Base-by-base conservation (phyloP, 2,797 vertebrate genomes). In the Pipistrellus nathusii region DNA sequence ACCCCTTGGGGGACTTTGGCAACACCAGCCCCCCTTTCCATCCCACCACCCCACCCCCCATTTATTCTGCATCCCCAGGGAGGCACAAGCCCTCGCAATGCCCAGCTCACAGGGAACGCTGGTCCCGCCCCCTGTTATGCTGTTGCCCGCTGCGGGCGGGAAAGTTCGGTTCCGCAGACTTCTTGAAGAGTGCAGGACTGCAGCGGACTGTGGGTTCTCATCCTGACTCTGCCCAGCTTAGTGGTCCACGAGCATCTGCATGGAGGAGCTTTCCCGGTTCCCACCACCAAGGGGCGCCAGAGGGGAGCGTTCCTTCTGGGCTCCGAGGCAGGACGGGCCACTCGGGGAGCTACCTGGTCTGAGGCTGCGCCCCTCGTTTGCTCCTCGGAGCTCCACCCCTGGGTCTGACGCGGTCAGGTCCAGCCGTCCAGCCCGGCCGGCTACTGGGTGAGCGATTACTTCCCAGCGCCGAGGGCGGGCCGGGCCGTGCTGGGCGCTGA, bases 201-300 rank as follows among this genome's bases (percentile, higher is more conserved):
- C 69, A 59, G 53, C 0, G 12, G 66, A 23, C 18, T 10, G 17
- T 2, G 15, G 32, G 9, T 41, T 77, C 27, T 15, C 53, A 2
- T 13, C 25, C 25, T 30, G 25, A 59, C 10, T n/a, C n/a, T 25
- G 57, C 11, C 57, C 25, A 14, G 57, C 57, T 30, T 3, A 12
- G 46, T 14, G 46, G 11, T 55, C 53, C 23, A 0, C 0, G 2
- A 6, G 5, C 12, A 53, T 25, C 55, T 23, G 25, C 10, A 35
- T 13, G 6, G 4, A 51, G 44, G 38, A 8, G 72, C 51, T 48
- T 85, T 85, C 53, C 59, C 15, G 21, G 15, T n/a, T 17, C 20
- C 6, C 46, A 77, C 90, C 92, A 72, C 59, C 38, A 71, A 46
- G 92, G 86, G 90, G 92, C 89, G 48, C 72, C 6, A 46, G 76